Evolutionary conservation across 2,888 invertebrate genomes (phyloP).

Genomic region (Strigamia maritima): DNA sequence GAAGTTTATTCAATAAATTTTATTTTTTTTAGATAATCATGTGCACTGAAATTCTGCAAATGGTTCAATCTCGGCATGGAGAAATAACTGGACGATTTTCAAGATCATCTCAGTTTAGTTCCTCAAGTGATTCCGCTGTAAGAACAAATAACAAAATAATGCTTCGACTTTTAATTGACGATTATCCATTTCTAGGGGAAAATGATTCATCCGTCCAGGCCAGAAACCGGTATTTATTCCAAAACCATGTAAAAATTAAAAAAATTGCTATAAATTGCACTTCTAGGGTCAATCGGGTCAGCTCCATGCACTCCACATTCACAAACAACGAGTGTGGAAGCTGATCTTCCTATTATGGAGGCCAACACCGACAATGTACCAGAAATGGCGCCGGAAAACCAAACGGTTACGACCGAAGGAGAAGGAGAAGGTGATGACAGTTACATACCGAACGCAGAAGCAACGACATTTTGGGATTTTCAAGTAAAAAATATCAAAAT

Average conservation of each 20-base stretch:
- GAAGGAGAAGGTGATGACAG: neutral
- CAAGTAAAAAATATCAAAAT: too few species aligned
- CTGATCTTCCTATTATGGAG: neutral
- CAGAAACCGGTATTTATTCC: neutral
- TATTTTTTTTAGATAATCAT: constrained; percentile 18
- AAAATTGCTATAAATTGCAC: neutral
- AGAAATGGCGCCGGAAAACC: neutral
- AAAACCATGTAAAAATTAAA: neutral
- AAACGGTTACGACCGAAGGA: neutral
- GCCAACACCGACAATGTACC: neutral
- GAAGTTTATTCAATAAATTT: too few species aligned
- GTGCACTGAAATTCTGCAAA: constrained; percentile 34
- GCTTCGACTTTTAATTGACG: neutral
- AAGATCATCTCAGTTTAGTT: neutral
- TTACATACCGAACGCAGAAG: neutral
- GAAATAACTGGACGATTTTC: constrained; percentile 22
- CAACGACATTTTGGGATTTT: constrained; percentile 15
- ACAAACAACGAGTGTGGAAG: neutral
- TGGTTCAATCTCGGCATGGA: constrained; percentile 11
- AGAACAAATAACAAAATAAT: neutral
- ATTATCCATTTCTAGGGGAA: neutral
- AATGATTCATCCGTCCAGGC: neutral
- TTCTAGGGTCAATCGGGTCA: neutral
- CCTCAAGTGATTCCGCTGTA: constrained; percentile 2
- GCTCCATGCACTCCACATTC: neutral